Conservation (phyloP, 35 echinoderm and acorn worm species). For the Apostichopus californicus region DNA sequence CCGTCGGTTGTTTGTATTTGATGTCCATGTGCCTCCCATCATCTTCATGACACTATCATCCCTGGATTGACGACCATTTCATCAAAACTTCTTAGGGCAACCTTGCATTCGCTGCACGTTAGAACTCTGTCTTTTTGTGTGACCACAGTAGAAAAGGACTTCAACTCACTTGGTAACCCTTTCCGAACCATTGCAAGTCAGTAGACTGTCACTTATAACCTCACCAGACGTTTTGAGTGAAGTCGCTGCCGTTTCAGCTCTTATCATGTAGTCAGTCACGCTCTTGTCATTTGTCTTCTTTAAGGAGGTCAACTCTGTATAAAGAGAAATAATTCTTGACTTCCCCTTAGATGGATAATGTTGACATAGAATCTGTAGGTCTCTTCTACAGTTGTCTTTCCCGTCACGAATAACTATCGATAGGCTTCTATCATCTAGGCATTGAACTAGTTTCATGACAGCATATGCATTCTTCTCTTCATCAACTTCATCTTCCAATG, state of each 20-base stretch:
- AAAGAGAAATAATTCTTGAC: constrained; percentile 44
- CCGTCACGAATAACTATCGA: constrained; percentile 10
- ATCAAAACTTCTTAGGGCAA: constrained; percentile 36
- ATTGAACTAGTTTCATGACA: too few species aligned
- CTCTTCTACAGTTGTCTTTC: constrained; percentile 36
- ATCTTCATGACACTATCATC: constrained; percentile 34
- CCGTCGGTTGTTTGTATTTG: background rate
- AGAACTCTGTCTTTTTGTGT: constrained; percentile 44
- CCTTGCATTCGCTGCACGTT: constrained; percentile 40
- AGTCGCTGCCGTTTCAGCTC: constrained; percentile 45
- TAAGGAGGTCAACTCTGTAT: constrained; percentile 57
- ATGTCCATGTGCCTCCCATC: background rate
- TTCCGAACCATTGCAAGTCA: constrained; percentile 36
- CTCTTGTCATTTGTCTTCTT: background rate
- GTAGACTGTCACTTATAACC: constrained; percentile 27
- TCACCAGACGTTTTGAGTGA: constrained; percentile 46
- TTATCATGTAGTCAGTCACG: constrained; percentile 31
- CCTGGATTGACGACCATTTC: constrained; percentile 21
- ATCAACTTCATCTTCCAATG: too few species aligned
- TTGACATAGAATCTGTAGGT: constrained; percentile 15
- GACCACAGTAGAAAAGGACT: constrained; percentile 44
- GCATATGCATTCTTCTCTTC: too few species aligned
- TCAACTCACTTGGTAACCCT: constrained; percentile 28
- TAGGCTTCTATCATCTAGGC: too few species aligned
- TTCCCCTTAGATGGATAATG: constrained; percentile 44